These are phyloP conservation scores for Sebastes elongatus DNA, from an alignment of 2,797 vertebrate species.

Conservation along the genomic window DNA sequence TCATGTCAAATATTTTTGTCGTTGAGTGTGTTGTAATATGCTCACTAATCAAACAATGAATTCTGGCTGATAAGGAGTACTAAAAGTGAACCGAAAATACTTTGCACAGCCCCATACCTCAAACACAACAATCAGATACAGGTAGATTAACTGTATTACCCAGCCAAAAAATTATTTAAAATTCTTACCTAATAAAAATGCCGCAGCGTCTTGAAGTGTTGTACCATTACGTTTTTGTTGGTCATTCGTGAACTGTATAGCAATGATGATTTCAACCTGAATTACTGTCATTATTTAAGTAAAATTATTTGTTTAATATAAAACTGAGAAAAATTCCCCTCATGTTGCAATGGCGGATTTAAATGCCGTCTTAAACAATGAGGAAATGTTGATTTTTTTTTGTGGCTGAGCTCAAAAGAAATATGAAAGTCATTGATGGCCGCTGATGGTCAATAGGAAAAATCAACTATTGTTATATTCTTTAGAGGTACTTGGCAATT, in stretches of 20 bases:
- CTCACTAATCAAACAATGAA: constrained; percentile 1
- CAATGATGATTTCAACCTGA: neutral
- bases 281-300: neutral
- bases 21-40: neutral
- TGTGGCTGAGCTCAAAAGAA: neutral
- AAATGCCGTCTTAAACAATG: neutral
- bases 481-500: neutral
- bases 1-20: neutral
- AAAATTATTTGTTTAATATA: neutral
- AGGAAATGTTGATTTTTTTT: neutral
- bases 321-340: neutral
- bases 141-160: neutral
- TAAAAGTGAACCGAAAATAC: neutral
- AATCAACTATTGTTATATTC: neutral
- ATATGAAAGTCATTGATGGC: neutral
- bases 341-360: neutral
- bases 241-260: neutral
- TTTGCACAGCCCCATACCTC: neutral
- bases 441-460: neutral
- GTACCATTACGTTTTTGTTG: neutral
- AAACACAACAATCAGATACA: neutral
- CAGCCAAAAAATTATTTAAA: neutral
- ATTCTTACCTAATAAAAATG: neutral
- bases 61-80: neutral
- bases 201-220: neutral